A percentile compares a stretch with the other conserved stretches of the same genome.
These are phyloP conservation scores for Macrosteles quadrilineatus DNA, from an alignment of 1,140 invertebrate species.

Conservation along the genomic window DNA sequence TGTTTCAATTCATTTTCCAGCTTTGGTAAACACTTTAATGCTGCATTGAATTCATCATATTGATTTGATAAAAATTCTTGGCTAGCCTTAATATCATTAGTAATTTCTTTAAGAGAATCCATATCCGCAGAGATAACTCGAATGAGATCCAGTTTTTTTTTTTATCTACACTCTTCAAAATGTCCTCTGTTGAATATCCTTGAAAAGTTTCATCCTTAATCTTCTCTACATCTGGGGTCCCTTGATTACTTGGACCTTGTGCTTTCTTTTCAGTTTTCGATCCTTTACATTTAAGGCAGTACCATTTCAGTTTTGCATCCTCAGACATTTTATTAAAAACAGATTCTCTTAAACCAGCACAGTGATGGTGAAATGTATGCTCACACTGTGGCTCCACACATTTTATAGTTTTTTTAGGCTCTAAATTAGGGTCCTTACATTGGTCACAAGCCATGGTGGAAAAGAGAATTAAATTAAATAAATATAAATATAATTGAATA, in stretches of 20 bases:
- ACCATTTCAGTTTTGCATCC: background rate
- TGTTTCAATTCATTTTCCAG: background rate
- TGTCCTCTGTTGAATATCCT: background rate
- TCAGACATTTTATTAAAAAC: constrained; percentile 6
- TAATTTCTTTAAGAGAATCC: background rate
- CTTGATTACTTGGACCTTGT: background rate
- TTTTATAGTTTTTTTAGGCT: background rate
- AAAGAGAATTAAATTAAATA: background rate
- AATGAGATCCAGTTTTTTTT: background rate
- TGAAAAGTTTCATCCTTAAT: background rate
- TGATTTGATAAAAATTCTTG: background rate
- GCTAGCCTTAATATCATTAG: background rate
- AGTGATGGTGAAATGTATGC: background rate
- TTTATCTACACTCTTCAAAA: background rate
- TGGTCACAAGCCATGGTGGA: background rate
- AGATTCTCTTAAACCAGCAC: background rate
- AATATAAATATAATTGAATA: too few relatives aligned
- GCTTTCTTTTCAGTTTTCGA: background rate
- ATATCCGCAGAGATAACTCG: background rate
- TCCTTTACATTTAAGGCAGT: background rate
- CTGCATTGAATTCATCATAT: background rate
- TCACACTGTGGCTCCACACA: background rate
- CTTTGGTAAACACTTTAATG: background rate
- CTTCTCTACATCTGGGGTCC: background rate
- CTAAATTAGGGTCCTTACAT: background rate